Evolutionary conservation across 2,797 vertebrate genomes (phyloP).

Genomic region (Acridotheres tristis): DNA sequence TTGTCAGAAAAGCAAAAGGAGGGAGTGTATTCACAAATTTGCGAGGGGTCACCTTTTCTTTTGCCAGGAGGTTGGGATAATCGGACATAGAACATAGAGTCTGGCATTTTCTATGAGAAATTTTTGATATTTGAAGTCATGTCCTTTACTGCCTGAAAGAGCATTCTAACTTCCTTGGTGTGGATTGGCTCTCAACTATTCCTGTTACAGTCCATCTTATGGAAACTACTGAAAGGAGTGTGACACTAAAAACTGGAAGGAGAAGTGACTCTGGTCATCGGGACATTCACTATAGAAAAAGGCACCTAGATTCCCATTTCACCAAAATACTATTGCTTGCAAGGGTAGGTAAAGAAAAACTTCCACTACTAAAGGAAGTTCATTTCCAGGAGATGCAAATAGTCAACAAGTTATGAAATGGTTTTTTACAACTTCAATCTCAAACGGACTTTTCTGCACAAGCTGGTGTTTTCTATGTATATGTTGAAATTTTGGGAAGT

Average conservation of each 20-base stretch:
- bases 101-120: neutral
- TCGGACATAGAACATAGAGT: neutral
- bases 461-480: neutral
- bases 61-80: neutral
- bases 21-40: neutral
- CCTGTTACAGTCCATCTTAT: fast-evolving
- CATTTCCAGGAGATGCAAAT: neutral
- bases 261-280: neutral
- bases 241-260: neutral
- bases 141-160: neutral
- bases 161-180: neutral
- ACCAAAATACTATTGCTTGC: neutral
- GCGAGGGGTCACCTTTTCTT: neutral
- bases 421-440: neutral
- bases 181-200: neutral
- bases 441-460: neutral
- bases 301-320: neutral
- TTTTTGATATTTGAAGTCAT: neutral
- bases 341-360: neutral
- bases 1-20: neutral
- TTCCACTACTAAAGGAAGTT: neutral
- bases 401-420: neutral
- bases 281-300: neutral
- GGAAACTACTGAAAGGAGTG: neutral
- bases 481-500: neutral